phyloP scores from a whole-genome alignment of 2,797 vertebrate genomes.

The Pithecia hirsuta region DNA sequence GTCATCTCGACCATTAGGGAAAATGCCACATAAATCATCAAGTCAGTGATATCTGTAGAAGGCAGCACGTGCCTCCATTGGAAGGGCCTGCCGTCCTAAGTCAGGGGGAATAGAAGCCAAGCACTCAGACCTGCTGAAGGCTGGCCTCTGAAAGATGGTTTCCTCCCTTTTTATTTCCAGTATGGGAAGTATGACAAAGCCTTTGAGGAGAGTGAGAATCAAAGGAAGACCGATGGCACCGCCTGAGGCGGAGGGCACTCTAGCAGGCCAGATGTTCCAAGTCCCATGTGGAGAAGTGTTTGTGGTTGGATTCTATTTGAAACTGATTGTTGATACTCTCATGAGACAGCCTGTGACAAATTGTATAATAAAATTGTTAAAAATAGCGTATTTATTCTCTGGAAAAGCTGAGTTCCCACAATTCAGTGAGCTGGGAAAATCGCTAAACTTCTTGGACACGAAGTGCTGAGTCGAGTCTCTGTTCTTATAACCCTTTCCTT shows the following conservation, averaged over 20 bases:
- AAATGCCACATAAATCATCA: background rate
- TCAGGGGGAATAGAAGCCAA: background rate
- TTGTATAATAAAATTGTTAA: conserved; percentile 92
- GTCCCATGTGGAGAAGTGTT: conserved; percentile 93
- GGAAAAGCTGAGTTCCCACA: conserved; percentile 95
- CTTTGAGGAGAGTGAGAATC: background rate
- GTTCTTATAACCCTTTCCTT: conserved; percentile 77
- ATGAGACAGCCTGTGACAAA: conserved; percentile 91
- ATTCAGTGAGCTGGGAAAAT: conserved; percentile 95
- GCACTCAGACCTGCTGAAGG: rapidly evolving
- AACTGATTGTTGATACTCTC: conserved; percentile 92
- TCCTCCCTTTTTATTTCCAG: background rate
- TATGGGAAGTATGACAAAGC: background rate
- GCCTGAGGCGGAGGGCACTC: conserved; percentile 30
- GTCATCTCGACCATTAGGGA: conserved; percentile 33
- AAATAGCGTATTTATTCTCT: conserved; percentile 93
- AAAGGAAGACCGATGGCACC: background rate
- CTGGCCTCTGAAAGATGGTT: background rate
- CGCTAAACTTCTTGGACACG: conserved; percentile 83
- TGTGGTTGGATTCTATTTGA: conserved; percentile 92
- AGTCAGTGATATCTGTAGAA: background rate
- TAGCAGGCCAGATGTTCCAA: conserved; percentile 91
- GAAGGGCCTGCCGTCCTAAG: background rate
- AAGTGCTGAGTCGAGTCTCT: conserved; percentile 72
- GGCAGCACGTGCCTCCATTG: background rate